Evolutionary conservation across 1,140 invertebrate genomes (phyloP).

Genomic region (Contarinia nasturtii): DNA sequence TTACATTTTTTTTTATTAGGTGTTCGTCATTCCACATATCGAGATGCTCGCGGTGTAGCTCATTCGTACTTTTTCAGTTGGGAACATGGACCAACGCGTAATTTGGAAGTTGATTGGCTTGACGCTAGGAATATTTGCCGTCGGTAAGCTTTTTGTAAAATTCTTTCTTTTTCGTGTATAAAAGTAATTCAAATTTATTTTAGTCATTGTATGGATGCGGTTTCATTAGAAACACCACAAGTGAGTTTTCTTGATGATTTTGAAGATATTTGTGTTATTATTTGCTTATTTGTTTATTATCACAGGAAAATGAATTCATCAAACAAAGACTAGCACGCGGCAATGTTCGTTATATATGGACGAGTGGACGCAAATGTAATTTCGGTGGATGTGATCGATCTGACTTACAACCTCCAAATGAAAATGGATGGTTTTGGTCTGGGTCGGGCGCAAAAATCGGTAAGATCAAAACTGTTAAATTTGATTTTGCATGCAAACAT

Average conservation of each 20-base stretch:
- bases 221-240: slow-evolving; percentile 71
- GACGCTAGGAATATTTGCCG: slow-evolving; percentile 80
- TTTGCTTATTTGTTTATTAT: background rate
- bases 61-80: slow-evolving; percentile 90
- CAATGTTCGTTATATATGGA: slow-evolving; percentile 67
- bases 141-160: too few species aligned
- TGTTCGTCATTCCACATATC: slow-evolving; percentile 66
- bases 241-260: slow-evolving; percentile 9
- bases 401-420: slow-evolving; percentile 68
- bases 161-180: too few species aligned
- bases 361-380: slow-evolving; percentile 77
- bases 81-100: slow-evolving; percentile 70
- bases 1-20: slow-evolving; percentile 34
- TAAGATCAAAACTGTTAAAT: too few species aligned
- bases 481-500: too few species aligned
- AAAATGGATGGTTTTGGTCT: slow-evolving; percentile 89
- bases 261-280: too few species aligned
- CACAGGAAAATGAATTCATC: slow-evolving; percentile 69
- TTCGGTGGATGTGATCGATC: slow-evolving; percentile 75
- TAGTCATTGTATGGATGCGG: slow-evolving; percentile 85
- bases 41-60: slow-evolving; percentile 63
- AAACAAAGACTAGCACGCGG: slow-evolving; percentile 63
- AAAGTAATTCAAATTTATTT: too few species aligned
- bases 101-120: slow-evolving; percentile 75
- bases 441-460: slow-evolving; percentile 69